A percentile compares a stretch with the other conserved stretches of the same genome.
Evolutionary conservation across 2,797 vertebrate genomes (phyloP).

Genomic region (Gadopsis marmoratus): DNA sequence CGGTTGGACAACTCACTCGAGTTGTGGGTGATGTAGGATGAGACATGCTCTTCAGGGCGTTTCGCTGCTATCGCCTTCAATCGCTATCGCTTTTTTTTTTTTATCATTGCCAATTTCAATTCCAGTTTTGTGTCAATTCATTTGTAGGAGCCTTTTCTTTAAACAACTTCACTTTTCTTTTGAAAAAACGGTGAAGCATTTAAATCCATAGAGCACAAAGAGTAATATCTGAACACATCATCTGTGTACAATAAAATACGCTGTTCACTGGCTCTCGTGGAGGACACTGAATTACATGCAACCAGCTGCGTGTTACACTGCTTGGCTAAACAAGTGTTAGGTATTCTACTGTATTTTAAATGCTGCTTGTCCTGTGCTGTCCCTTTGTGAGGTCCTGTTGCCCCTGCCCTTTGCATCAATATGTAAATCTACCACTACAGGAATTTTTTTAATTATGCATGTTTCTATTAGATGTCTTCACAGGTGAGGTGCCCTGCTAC

Average conservation of each 20-base stretch:
- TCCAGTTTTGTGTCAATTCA: constrained; percentile 48
- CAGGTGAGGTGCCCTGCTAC: background rate
- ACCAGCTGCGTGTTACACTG: background rate
- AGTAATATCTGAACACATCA: background rate
- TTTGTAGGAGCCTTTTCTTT: constrained; percentile 44
- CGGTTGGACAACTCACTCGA: constrained; percentile 62
- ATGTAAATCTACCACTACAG: constrained; percentile 5
- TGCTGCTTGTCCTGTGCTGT: background rate
- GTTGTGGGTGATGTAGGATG: constrained; percentile 45
- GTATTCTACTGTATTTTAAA: background rate
- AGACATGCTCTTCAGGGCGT: constrained; percentile 41
- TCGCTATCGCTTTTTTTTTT: constrained; percentile 28
- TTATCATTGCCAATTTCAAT: constrained; percentile 54
- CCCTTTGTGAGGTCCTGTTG: background rate
- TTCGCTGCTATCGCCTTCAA: constrained; percentile 43
- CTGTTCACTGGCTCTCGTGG: background rate
- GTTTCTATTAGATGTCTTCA: background rate
- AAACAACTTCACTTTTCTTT: constrained; percentile 29
- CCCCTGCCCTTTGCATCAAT: background rate
- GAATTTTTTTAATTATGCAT: background rate
- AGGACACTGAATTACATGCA: background rate
- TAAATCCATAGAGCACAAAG: background rate
- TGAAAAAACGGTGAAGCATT: constrained; percentile 7
- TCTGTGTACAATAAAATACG: constrained; percentile 6
- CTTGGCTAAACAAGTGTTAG: background rate